phyloP scores from a whole-genome alignment of 2,113 vertebrate species.

The Carollia perspicillata region DNA sequence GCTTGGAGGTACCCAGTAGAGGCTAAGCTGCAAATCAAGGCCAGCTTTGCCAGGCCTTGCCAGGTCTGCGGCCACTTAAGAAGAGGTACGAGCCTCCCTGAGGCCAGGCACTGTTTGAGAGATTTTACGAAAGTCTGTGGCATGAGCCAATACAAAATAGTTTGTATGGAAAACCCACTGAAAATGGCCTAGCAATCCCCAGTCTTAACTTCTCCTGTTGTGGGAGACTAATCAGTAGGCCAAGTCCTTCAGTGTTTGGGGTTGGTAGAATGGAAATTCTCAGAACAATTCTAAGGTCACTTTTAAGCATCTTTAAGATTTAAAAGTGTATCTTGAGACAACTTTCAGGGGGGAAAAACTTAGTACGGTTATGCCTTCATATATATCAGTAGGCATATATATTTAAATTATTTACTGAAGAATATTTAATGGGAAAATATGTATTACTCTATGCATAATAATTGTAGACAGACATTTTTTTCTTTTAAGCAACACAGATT shows the following conservation, averaged over 20 bases:
- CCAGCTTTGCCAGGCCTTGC: neutral
- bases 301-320: neutral
- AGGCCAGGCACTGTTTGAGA: neutral
- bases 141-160: neutral
- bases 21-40: neutral
- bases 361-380: neutral
- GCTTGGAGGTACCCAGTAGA: neutral
- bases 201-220: neutral
- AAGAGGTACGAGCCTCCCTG: neutral
- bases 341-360: neutral
- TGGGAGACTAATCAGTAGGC: neutral
- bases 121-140: neutral
- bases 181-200: neutral
- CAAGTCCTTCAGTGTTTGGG: neutral
- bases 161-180: neutral
- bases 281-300: neutral
- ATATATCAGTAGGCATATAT: neutral
- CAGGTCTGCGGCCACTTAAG: neutral
- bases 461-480: neutral
- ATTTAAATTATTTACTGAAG: neutral
- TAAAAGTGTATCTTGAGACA: constrained; percentile 12
- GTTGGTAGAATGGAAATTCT: neutral
- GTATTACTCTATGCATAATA: neutral
- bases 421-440: neutral
- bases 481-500: constrained; percentile 20